phyloP scores from a whole-genome alignment of 35 echinoderm and acorn worm genomes.

The Ptychodera flava region DNA sequence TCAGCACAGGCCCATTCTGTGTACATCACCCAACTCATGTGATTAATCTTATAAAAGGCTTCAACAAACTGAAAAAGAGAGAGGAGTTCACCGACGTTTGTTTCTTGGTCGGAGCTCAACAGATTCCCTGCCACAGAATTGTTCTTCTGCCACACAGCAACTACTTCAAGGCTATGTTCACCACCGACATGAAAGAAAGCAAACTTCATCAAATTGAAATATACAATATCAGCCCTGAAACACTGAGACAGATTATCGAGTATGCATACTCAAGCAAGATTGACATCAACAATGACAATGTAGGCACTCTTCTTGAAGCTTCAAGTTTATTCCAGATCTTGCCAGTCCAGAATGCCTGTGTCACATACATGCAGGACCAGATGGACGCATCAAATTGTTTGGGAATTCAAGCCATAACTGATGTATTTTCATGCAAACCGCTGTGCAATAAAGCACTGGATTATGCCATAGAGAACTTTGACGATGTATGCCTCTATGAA shows the following conservation, averaged over 20 bases:
- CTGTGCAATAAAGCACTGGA: neutral
- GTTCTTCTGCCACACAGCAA: slow-evolving; percentile 42
- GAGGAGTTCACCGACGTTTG: neutral
- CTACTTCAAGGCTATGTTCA: slow-evolving; percentile 74
- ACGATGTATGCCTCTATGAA: neutral
- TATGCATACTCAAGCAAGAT: slow-evolving; percentile 43
- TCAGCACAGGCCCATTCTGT: neutral
- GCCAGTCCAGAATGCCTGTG: neutral
- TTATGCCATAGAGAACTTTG: neutral
- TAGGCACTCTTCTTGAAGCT: neutral
- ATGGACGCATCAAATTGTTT: neutral
- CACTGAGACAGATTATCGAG: slow-evolving; percentile 33
- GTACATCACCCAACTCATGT: neutral
- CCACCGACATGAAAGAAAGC: slow-evolving; percentile 44
- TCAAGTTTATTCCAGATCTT: neutral
- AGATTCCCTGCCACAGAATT: slow-evolving; percentile 13
- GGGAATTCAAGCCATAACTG: neutral
- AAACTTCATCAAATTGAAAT: slow-evolving; percentile 25
- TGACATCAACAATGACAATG: neutral
- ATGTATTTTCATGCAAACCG: neutral
- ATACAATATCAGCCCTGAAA: slow-evolving; percentile 11
- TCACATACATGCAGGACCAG: neutral
- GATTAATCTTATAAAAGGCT: neutral
- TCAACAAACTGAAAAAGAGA: neutral
- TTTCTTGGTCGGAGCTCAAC: neutral